Conservation (phyloP, 2,797 vertebrate genomes). For the Acrossocheilus wenchowensis region DNA sequence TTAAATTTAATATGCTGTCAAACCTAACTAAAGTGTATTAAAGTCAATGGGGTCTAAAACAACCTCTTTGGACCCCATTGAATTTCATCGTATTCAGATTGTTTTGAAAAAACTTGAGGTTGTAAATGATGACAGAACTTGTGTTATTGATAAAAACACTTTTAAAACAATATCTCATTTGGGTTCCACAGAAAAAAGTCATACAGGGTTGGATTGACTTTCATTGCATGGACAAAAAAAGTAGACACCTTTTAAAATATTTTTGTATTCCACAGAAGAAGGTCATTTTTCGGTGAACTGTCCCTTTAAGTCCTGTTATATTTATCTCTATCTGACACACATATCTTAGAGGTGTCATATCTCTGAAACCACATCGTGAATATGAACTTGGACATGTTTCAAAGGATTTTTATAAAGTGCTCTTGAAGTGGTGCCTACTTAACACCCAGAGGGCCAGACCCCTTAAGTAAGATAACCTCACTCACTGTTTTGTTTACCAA, state of each 20-base stretch:
- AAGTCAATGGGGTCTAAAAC: background rate
- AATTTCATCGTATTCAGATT: background rate
- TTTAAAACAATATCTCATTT: background rate
- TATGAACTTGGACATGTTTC: conserved; percentile 6
- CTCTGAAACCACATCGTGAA: background rate
- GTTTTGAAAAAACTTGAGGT: background rate
- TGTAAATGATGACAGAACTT: background rate
- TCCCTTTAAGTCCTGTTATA: background rate
- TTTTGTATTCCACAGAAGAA: background rate
- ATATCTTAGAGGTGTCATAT: background rate
- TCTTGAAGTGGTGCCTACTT: conserved; percentile 3
- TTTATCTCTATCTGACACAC: background rate
- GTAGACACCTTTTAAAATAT: background rate
- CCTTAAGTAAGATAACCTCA: background rate
- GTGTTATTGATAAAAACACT: background rate
- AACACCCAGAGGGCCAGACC: background rate
- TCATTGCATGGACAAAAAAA: too few species aligned
- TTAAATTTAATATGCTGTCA: background rate
- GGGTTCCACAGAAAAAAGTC: background rate
- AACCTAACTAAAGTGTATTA: background rate
- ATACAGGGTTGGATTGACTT: background rate
- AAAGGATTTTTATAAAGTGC: background rate
- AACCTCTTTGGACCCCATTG: too few species aligned
- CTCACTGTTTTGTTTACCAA: conserved; percentile 6
- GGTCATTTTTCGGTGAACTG: background rate